Conservation (phyloP, 2,113 vertebrate genomes). For the Tachysurus vachellii region DNA sequence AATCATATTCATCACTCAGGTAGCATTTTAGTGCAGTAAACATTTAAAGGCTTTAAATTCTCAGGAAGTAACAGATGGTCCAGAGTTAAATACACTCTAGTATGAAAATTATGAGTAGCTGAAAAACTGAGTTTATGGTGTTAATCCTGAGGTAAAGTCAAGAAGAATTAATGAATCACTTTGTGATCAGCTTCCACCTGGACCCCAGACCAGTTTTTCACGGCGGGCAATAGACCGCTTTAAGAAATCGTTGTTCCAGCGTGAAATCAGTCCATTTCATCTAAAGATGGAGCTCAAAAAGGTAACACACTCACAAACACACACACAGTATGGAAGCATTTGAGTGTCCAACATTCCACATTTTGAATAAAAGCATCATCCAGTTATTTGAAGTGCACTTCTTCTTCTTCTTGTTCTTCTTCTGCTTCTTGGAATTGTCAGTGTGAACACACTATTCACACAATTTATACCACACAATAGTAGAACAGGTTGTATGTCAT, state of each 20-base stretch:
- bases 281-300: constrained; percentile 88
- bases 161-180: not conserved
- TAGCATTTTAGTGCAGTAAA: not conserved
- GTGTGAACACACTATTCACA: too few relatives aligned
- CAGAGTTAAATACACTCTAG: not conserved
- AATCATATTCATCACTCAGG: constrained; percentile 87
- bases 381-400: too few relatives aligned
- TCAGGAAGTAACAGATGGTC: not conserved
- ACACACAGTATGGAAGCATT: not conserved
- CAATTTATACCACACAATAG: not conserved
- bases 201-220: constrained; percentile 75
- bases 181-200: constrained; percentile 79
- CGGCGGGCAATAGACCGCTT: constrained; percentile 81
- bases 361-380: too few relatives aligned
- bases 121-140: not conserved
- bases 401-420: too few relatives aligned
- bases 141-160: not conserved
- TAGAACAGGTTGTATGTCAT: not conserved
- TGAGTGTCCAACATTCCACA: too few relatives aligned
- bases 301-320: constrained; percentile 60
- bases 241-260: constrained; percentile 87
- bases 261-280: constrained; percentile 78
- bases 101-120: not conserved
- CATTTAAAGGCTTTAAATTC: not conserved
- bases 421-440: too few relatives aligned